phyloP scores from a whole-genome alignment of 1,140 invertebrate genomes.

The Glomeris maerens region DNA sequence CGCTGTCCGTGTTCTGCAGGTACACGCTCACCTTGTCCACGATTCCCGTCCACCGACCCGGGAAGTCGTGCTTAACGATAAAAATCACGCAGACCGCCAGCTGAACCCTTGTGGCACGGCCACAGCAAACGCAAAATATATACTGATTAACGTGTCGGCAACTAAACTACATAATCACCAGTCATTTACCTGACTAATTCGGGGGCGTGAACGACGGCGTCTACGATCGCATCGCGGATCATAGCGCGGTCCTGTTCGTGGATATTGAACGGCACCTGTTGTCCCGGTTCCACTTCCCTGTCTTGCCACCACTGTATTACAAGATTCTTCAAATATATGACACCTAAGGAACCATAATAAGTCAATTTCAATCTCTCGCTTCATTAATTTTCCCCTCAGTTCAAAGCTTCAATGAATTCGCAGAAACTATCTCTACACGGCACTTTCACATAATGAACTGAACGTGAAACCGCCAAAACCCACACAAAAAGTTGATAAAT shows the following conservation, averaged over 20 bases:
- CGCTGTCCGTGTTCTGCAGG: constrained; percentile 64
- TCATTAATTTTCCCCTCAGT: background rate
- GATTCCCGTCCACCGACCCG: constrained; percentile 84
- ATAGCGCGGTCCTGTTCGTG: constrained; percentile 91
- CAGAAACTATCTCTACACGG: no score
- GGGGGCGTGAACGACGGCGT: constrained; percentile 83
- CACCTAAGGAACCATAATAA: constrained; percentile 38
- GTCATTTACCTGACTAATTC: constrained; percentile 59
- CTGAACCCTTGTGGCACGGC: constrained; percentile 54
- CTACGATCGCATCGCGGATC: constrained; percentile 83
- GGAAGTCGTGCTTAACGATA: constrained; percentile 94
- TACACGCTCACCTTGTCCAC: constrained; percentile 84
- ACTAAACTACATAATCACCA: constrained; percentile 1
- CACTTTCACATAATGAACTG: no score
- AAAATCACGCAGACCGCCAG: constrained; percentile 70
- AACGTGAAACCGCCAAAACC: no score
- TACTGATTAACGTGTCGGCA: background rate
- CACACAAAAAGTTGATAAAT: no score
- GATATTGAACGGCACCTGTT: constrained; percentile 66
- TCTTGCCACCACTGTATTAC: constrained; percentile 77
- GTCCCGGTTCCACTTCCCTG: constrained; percentile 47
- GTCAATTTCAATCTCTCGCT: background rate
- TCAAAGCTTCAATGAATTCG: background rate
- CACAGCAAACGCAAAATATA: background rate
- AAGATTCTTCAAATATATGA: constrained; percentile 93